Percentiles rank a stretch among this genome's conserved stretches.
These are phyloP conservation scores for Drosophila tanythrix DNA, from an alignment of 2,888 invertebrate genomes.

Conservation along the genomic window DNA sequence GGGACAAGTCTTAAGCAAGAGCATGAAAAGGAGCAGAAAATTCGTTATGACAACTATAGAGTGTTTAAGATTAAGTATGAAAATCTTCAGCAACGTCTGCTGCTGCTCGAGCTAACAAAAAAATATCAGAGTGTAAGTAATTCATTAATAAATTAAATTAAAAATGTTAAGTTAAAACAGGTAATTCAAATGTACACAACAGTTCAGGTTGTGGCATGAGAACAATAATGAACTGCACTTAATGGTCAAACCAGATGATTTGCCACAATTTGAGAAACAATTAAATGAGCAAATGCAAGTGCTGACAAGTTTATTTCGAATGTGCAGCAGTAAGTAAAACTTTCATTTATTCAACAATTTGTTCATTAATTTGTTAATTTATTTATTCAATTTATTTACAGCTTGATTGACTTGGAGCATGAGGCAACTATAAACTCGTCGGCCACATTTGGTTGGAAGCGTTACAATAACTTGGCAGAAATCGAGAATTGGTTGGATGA, in stretches of 20 bases:
- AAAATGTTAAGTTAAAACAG: neutral
- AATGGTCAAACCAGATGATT: constrained; percentile 87
- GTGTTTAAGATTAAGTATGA: constrained; percentile 34
- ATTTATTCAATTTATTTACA: constrained; percentile 46
- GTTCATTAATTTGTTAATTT: neutral
- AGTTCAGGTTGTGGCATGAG: constrained; percentile 65
- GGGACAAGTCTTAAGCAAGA: constrained; percentile 9
- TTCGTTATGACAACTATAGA: constrained; percentile 41
- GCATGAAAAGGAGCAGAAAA: neutral
- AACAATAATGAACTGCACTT: constrained; percentile 81
- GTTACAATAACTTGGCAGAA: constrained; percentile 87
- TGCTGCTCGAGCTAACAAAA: constrained; percentile 17
- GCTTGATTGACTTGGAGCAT: constrained; percentile 84
- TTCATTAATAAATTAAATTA: neutral
- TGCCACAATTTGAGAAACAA: constrained; percentile 81
- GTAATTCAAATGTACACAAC: neutral
- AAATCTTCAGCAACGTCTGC: constrained; percentile 16
- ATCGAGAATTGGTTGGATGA: constrained; percentile 87
- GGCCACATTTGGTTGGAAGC: constrained; percentile 86
- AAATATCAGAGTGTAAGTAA: constrained; percentile 42
- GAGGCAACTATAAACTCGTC: constrained; percentile 53
- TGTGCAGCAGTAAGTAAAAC: constrained; percentile 85
- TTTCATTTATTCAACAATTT: neutral
- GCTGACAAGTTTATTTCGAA: constrained; percentile 86
- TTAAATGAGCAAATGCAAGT: constrained; percentile 67